Percentiles rank a stretch among this genome's conserved stretches.
Conservation (phyloP, 1,140 invertebrate species). For the Lepidurus arcticus region DNA sequence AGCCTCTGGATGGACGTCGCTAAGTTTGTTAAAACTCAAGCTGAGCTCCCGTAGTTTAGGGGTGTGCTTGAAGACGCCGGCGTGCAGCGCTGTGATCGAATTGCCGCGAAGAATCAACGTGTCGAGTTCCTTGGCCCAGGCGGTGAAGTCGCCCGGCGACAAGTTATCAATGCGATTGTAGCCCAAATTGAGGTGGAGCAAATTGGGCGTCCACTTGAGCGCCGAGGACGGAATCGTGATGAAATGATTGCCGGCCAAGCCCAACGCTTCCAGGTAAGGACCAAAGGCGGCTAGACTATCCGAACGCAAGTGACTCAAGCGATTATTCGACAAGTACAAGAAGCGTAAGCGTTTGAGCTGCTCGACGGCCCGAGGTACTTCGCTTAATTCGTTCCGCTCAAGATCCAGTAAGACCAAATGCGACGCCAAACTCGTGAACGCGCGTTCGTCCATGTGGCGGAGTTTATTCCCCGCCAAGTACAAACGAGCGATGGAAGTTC, state of each 20-base stretch:
- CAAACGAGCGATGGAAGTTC: constrained; percentile 62
- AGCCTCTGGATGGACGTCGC: constrained; percentile 65
- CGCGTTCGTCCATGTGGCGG: constrained; percentile 56
- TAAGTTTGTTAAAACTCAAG: constrained; percentile 79
- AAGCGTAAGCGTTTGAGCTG: constrained; percentile 63
- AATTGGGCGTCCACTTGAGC: constrained; percentile 59
- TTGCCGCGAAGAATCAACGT: constrained; percentile 80
- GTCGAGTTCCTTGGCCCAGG: constrained; percentile 74
- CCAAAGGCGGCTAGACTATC: constrained; percentile 54
- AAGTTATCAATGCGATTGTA: constrained; percentile 77
- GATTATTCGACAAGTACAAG: constrained; percentile 75
- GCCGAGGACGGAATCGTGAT: constrained; percentile 60
- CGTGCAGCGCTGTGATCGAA: constrained; percentile 64
- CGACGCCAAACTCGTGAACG: constrained; percentile 63
- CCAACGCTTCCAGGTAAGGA: constrained; percentile 63
- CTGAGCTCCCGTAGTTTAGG: constrained; percentile 73
- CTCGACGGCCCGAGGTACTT: constrained; percentile 61
- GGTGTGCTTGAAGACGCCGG: constrained; percentile 62
- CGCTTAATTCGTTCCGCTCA: constrained; percentile 66
- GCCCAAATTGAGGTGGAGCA: constrained; percentile 77
- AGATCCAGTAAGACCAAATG: constrained; percentile 74
- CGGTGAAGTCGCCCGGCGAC: constrained; percentile 61
- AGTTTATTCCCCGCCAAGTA: constrained; percentile 73
- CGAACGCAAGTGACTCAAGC: constrained; percentile 54
- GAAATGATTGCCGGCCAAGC: constrained; percentile 72